Percentiles rank a stretch among this genome's conserved stretches.
Evolutionary conservation across 2,797 vertebrate genomes (phyloP).

Genomic region (Myotis vivesi): DNA sequence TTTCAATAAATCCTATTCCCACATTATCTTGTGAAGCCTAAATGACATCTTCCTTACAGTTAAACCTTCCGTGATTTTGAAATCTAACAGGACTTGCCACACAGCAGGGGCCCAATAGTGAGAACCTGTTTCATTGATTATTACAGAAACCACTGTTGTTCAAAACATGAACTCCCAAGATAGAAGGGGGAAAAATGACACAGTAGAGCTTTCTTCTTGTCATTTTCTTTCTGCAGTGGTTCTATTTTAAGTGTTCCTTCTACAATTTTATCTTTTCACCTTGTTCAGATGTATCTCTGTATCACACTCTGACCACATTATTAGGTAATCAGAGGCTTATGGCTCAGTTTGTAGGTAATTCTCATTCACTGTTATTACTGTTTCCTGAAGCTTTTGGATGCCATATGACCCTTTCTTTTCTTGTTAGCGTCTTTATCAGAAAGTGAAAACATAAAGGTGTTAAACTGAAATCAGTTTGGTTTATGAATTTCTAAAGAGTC

Average conservation of each 20-base stretch:
- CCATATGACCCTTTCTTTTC: background rate
- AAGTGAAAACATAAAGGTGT: background rate
- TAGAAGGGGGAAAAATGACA: conserved; percentile 47
- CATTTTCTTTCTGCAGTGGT: conserved; percentile 2
- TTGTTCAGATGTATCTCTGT: conserved; percentile 22
- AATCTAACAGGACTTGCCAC: conserved; percentile 24
- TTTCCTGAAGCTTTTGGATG: background rate
- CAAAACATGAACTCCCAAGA: conserved; percentile 38
- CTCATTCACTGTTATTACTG: background rate
- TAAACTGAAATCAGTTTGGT: background rate
- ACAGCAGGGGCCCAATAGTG: conserved; percentile 32
- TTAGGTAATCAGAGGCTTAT: conserved; percentile 47
- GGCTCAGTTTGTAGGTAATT: conserved; percentile 47
- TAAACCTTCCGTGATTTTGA: conserved; percentile 34
- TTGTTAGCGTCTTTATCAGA: conserved; percentile 22
- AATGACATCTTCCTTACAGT: conserved; percentile 6
- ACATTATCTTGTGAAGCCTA: conserved; percentile 1
- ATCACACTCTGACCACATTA: background rate
- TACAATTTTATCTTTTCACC: conserved; percentile 49
- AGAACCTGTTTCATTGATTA: conserved; percentile 39
- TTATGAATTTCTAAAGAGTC: background rate
- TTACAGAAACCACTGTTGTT: conserved; percentile 59
- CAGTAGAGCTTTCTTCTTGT: background rate
- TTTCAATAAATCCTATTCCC: background rate
- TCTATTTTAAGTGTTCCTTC: conserved; percentile 41